Evolutionary conservation across 2,113 vertebrate species (phyloP).

Genomic region (Pterocles burchelli): DNA sequence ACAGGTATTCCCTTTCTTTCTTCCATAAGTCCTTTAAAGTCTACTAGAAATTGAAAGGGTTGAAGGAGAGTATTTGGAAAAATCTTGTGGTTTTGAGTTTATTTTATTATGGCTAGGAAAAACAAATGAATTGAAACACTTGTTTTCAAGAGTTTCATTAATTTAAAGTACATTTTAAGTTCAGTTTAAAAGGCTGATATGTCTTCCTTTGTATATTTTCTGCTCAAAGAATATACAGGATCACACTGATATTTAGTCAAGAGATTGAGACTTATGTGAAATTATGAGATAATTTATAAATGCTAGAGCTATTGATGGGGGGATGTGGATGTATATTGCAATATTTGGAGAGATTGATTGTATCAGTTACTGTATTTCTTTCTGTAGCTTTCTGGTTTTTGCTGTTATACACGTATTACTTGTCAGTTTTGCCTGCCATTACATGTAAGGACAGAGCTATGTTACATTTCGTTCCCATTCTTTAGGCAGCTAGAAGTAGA

Average conservation of each 20-base stretch:
- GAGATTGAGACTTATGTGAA: not conserved
- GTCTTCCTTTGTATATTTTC: not conserved
- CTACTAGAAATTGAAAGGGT: not conserved
- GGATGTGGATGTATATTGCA: not conserved
- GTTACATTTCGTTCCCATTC: not conserved
- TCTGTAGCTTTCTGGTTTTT: not conserved
- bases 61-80: not conserved
- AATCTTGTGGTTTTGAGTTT: not conserved
- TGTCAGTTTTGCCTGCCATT: not conserved
- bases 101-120: not conserved
- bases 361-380: not conserved
- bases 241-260: not conserved
- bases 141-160: not conserved
- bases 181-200: not conserved
- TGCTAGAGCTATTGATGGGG: not conserved
- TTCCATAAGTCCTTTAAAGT: not conserved
- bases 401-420: not conserved
- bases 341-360: not conserved
- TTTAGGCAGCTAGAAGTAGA: not conserved
- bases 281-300: not conserved
- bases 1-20: not conserved
- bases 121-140: not conserved
- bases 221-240: not conserved
- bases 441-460: not conserved
- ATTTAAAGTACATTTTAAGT: not conserved